These are phyloP conservation scores for Andricus curvator DNA, from an alignment of 2,888 invertebrate genomes.

Conservation along the genomic window DNA sequence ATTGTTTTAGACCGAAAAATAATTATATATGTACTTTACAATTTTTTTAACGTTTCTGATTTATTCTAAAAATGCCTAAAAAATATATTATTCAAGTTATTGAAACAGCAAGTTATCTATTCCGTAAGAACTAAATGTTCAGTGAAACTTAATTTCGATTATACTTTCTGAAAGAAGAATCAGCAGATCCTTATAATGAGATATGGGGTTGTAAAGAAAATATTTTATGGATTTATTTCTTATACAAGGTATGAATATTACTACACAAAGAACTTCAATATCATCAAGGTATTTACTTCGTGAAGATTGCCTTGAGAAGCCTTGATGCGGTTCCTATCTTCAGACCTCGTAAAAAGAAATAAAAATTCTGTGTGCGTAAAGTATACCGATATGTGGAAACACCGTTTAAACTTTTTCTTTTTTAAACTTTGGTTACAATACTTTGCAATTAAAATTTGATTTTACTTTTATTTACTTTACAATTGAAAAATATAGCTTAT, in stretches of 20 bases:
- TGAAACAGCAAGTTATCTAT: no score
- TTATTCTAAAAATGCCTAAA: no score
- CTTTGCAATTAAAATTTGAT: background rate
- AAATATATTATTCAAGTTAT: no score
- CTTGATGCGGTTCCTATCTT: slow-evolving; percentile 1
- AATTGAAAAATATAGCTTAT: no score
- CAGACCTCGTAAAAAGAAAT: background rate
- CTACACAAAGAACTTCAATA: background rate
- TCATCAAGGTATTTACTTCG: background rate
- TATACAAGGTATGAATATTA: background rate
- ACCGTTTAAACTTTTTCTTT: background rate
- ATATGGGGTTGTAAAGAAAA: background rate
- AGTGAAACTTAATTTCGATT: background rate
- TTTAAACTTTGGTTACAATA: background rate
- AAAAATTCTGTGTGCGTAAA: background rate
- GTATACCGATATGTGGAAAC: background rate
- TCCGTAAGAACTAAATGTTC: background rate
- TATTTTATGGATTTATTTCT: background rate
- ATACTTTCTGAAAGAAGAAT: background rate
- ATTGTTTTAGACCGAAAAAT: no score
- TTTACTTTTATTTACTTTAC: no score
- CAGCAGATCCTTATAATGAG: background rate
- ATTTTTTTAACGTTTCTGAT: no score
- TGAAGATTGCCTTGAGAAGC: slow-evolving; percentile 2
- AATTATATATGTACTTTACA: no score